Evolutionary conservation across 1,140 invertebrate genomes (phyloP).

Genomic region (Drosophila bocki): DNA sequence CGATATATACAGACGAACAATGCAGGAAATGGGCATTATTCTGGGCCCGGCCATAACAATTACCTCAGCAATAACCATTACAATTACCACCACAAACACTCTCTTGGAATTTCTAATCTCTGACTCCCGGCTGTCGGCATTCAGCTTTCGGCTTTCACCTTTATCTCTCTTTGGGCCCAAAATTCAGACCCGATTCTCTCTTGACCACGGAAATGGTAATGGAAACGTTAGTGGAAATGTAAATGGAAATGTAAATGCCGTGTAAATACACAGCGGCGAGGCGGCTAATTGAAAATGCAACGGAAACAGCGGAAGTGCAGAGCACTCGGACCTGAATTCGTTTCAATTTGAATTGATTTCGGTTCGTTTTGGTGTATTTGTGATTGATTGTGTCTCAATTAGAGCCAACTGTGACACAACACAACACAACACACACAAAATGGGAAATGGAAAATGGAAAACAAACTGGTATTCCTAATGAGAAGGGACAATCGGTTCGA

Average conservation of each 20-base stretch:
- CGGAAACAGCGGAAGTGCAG: conserved; percentile 55
- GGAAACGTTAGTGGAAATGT: conserved; percentile 11
- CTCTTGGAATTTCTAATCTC: conserved; percentile 56
- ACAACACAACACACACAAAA: conserved; percentile 10
- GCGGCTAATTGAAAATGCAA: conserved; percentile 62
- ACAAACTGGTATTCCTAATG: conserved; percentile 9
- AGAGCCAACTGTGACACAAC: conserved; percentile 21
- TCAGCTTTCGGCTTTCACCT: conserved; percentile 57
- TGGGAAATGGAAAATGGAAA: conserved; percentile 24
- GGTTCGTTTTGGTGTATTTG: conserved; percentile 17
- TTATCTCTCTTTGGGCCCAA: conserved; percentile 30
- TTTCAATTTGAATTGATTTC: conserved; percentile 26
- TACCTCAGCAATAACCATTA: conserved; percentile 38
- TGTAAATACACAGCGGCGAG: conserved; percentile 56
- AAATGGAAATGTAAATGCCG: conserved; percentile 62
- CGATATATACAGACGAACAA: neutral
- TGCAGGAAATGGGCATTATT: conserved; percentile 69
- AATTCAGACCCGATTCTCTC: conserved; percentile 21
- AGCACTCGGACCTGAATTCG: conserved; percentile 33
- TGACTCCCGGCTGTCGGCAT: neutral
- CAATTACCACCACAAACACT: conserved; percentile 34
- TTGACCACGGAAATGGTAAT: conserved; percentile 49
- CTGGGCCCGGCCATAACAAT: conserved; percentile 48
- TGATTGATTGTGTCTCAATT: conserved; percentile 57
- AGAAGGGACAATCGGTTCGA: conserved; percentile 15